Evolutionary conservation across 1,140 invertebrate genomes (phyloP), one percentile per base, ranked within the genome.

Genomic region (Ips typographus): DNA sequence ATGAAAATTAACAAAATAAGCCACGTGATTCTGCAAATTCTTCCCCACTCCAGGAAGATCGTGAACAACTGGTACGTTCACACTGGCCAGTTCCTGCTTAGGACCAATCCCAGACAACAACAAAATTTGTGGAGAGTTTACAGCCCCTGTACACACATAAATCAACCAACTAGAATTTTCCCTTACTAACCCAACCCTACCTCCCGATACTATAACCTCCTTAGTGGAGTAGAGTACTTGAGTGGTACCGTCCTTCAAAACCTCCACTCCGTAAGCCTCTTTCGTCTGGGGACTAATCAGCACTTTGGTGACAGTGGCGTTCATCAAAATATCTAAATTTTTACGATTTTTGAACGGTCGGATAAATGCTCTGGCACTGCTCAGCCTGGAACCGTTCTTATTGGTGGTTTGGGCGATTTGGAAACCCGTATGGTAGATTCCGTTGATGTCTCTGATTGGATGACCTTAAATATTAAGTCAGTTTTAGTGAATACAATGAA

Each of bases 21-120:
- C 89, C 0, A 94, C 92, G 74, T 95, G 94, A 77, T 94, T 94
- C 74, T 94, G 92, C 0, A 97, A 85, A 82, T 96, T 96, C 70
- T 88, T 86, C 0, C 95, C 94, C 2, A 96, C 94, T 0, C 89
- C 90, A 0, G 92, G 93, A 4, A 96, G 83, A 75, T 92, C 82
- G 68, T 92, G 90, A 2, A 93, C 79, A 0, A 87, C 80, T 0
- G 86, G 84, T 0, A 94, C 85, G 37, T 88, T 88, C 36, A 85
- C 82, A 55, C 84, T 77, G 56, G 82, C 74, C 3, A 95, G 80
- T 2, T 95, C 90, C 1, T 89, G 86, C 22, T 85, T 85, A 3
- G 92, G 90, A 1, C 94, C 94, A 37, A 95, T 83, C 38, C 94
- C 94, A 72, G 91, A 94, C 6, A 94, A 84, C 44, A 95, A 81